Conservation (phyloP, 2,888 invertebrate genomes). For the Onthophagus sagittarius region DNA sequence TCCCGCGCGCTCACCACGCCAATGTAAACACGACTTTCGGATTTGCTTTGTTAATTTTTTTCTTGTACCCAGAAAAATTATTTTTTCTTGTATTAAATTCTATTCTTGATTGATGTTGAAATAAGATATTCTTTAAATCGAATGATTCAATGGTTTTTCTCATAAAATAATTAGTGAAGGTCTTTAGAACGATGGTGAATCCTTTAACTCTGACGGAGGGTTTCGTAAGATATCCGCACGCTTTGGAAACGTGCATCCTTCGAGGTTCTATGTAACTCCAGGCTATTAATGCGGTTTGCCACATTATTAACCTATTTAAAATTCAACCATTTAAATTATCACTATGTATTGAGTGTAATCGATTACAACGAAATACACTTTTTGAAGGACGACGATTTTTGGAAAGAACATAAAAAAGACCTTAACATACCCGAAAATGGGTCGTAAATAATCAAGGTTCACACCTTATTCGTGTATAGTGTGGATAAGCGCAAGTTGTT, state of each 20-base stretch:
- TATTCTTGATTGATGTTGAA: no score
- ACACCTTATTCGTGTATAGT: neutral
- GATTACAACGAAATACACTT: neutral
- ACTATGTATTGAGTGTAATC: neutral
- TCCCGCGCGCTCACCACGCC: conserved; percentile 3
- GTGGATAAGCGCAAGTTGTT: neutral
- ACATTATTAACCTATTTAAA: neutral
- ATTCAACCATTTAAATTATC: neutral
- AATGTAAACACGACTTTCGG: conserved; percentile 5
- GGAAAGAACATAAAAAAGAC: neutral
- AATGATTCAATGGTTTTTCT: no score
- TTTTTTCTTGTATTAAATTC: no score
- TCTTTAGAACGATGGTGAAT: neutral
- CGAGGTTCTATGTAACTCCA: neutral
- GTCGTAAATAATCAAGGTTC: neutral
- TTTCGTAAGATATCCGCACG: neutral
- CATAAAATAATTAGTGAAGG: neutral
- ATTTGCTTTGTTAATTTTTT: conserved; percentile 9
- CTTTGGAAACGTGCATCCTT: neutral
- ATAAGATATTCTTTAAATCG: no score
- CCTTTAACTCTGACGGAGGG: neutral
- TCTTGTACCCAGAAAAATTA: neutral
- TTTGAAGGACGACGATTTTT: neutral
- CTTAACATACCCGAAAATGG: neutral
- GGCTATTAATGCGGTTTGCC: neutral